phyloP scores from a whole-genome alignment of 2,888 invertebrate genomes.

The Yponomeuta evonymella region DNA sequence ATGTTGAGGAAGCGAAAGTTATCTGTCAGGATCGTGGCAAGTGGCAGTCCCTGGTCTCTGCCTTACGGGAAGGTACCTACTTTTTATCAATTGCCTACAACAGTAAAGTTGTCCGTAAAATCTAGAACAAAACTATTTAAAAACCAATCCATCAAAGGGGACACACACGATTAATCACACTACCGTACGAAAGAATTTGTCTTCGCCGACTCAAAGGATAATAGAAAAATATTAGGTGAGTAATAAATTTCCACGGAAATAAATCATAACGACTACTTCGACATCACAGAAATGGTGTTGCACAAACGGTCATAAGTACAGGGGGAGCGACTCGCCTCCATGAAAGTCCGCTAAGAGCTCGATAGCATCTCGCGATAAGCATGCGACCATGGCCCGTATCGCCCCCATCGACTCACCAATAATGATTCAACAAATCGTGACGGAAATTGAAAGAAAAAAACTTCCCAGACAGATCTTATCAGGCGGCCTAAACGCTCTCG shows the following conservation, averaged over 20 bases:
- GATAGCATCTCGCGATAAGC: conserved; percentile 65
- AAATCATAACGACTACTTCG: conserved; percentile 52
- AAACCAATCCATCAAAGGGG: conserved; percentile 16
- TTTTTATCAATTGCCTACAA: no score
- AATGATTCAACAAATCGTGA: conserved; percentile 74
- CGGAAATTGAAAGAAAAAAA: conserved; percentile 75
- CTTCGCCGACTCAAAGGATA: conserved; percentile 33
- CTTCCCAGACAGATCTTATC: conserved; percentile 74
- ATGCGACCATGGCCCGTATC: conserved; percentile 72
- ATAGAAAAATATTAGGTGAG: conserved; percentile 17
- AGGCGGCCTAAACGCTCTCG: conserved; percentile 70
- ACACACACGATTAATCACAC: conserved; percentile 14
- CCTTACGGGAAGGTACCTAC: no score
- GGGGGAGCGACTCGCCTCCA: conserved; percentile 48
- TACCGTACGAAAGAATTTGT: conserved; percentile 38
- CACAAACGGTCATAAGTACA: conserved; percentile 44
- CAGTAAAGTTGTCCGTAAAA: background rate
- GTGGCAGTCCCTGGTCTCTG: no score
- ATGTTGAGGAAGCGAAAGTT: no score
- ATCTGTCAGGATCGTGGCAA: no score
- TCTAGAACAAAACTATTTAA: conserved; percentile 9
- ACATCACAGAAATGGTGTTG: conserved; percentile 63
- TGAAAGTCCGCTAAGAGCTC: conserved; percentile 67
- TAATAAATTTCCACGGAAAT: conserved; percentile 49
- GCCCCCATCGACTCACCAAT: conserved; percentile 70